Evolutionary conservation across 2,797 vertebrate genomes (phyloP), one percentile per base, ranked within the genome.

Genomic region (Urophycis tenuis): DNA sequence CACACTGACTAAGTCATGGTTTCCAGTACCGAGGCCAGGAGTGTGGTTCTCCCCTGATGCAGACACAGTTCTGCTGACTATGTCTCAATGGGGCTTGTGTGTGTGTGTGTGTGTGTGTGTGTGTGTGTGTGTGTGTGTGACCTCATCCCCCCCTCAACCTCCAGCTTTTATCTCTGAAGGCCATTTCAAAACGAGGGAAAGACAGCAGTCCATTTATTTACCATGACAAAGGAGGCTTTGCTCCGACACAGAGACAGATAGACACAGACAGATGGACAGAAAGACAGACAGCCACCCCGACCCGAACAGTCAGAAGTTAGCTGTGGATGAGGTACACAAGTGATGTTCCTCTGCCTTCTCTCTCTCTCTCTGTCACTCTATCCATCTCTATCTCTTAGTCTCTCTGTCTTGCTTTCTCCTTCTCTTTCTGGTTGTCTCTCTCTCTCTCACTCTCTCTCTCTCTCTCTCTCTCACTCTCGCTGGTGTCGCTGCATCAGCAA

Each of bases 21-120:
- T 91, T 89, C 89, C 87, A 79, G 36, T 34, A 79, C 29, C 71
- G n/a, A 31, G 64, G 88, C 88, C 87, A 91, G 82, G 75, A 83
- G 80, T 81, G 60, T 71, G 74, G 81, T 79, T 71, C 83, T 79
- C 79, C 74, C 84, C 77, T 78, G 82, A 60, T 60, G 53, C 53
- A 67, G n/a, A 29, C 60, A 67, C 81, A 81, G 17, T 73, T 71
- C 75, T 67, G 60, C 60, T 67, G 60, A 67, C 60, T 29, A 19
- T 22, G 60, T 67, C 15, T 14, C 15, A 0, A 17, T 29, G 11
- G 60, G 9, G 60, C 15, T 19, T 9, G 10, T 11, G 60, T 29
- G 60, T 64, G 5, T 67, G 60, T 67, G 53, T 25, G 53, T 25
- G 53, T 60, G 53, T 60, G 53, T 64, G 53, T 29, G n/a, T 29